Evolutionary conservation across 2,797 vertebrate species (phyloP), one percentile per base, ranked within the genome.

Genomic region (Sebastes iracundus): DNA sequence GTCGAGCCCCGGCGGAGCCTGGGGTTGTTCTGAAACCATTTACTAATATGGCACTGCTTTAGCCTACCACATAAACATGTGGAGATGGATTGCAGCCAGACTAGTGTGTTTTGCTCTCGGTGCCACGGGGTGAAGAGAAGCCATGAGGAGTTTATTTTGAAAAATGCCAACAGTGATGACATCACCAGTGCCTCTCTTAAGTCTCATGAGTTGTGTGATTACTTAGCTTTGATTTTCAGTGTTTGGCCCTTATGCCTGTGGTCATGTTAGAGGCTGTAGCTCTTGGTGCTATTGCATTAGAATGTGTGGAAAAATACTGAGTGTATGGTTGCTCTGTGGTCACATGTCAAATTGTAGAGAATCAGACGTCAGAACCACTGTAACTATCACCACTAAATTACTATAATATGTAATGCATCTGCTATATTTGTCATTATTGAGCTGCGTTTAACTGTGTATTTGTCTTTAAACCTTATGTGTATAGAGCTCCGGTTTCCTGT

Each of bases 41-140:
- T 76, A 75, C 79, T 81, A 63, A 77, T 76, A 79, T 80, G 85
- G 83, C 81, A 86, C 73, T 35, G 72, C 74, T 89, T 93, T 80
- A 77, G 67, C 65, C 70, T 71, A 55, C 79, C 87, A 84, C 81
- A 73, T 67, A 85, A 88, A 85, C 84, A 89, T 82, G 81, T 66
- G 1, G 66, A 78, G 84, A 87, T 76, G 58, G 61, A 89, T 90
- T 89, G 77, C 66, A 87, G 88, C 56, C 85, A 85, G 85, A 86
- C 82, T 79, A 46, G 62, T 71, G 67, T 89, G 83, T 73, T 80
- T 84, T 88, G 68, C 60, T 83, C 71, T 65, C 35, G 67, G 84
- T 87, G 7, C 22, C 70, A 72, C 81, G 32, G 35, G 77, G 42
- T 79, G 69, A 75, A 23, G 63, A 81, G 68, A 71, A 75, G 68